Evolutionary conservation across 2,888 invertebrate genomes (phyloP).

Genomic region (Sphaerophoria rueppellii): DNA sequence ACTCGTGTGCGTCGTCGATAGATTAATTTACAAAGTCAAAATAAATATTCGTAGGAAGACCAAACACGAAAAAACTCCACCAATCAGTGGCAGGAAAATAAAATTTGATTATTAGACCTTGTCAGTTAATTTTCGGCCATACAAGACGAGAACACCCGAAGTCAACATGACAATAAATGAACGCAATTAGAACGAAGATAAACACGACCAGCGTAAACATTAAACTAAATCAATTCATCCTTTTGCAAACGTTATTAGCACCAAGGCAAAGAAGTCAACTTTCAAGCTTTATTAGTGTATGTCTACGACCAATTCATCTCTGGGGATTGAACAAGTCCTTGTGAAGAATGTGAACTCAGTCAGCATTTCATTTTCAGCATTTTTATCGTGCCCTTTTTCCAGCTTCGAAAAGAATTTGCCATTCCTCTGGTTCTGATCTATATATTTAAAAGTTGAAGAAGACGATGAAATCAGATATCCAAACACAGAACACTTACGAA

Average conservation of each 20-base stretch:
- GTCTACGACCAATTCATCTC: slow-evolving; percentile 58
- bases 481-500: slow-evolving; percentile 73
- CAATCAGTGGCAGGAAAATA: too few relatives aligned
- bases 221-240: slow-evolving; percentile 73
- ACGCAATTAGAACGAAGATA: too few relatives aligned
- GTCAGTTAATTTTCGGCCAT: too few relatives aligned
- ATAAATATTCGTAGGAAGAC: too few relatives aligned
- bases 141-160: too few relatives aligned
- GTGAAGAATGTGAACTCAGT: slow-evolving; percentile 69
- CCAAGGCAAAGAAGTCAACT: slow-evolving; percentile 60
- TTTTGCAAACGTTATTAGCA: slow-evolving; percentile 72
- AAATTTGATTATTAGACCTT: too few relatives aligned
- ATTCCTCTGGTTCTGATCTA: slow-evolving; percentile 44
- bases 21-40: too few relatives aligned
- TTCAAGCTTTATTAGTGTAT: neutral
- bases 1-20: too few relatives aligned
- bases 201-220: slow-evolving; percentile 74
- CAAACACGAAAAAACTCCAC: too few relatives aligned
- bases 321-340: slow-evolving; percentile 66
- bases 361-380: slow-evolving; percentile 71
- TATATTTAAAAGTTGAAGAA: slow-evolving; percentile 29
- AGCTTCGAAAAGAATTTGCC: slow-evolving; percentile 51
- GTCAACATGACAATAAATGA: too few relatives aligned
- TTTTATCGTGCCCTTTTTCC: slow-evolving; percentile 66
- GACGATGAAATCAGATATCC: slow-evolving; percentile 71